Percentiles rank a stretch among this genome's conserved stretches.
These are phyloP conservation scores for Rhinogobius similis DNA, from an alignment of 2,113 vertebrate species.

Conservation along the genomic window DNA sequence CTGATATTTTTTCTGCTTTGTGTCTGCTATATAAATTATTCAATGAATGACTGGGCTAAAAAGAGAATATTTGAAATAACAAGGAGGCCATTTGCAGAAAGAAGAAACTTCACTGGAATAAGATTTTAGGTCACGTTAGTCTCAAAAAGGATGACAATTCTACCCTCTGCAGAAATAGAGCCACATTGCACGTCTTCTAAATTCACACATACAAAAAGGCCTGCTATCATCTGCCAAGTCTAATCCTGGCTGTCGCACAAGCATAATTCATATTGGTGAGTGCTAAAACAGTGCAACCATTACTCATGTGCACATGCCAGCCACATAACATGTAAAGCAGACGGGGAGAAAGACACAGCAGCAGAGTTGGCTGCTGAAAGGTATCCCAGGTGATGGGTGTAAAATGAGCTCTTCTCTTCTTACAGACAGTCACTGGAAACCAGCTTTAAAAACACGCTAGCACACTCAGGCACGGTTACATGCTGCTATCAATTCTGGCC, in stretches of 20 bases:
- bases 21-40: conserved; percentile 66
- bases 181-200: not conserved
- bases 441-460: conserved; percentile 33
- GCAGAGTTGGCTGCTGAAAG: conserved; percentile 47
- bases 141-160: conserved; percentile 35
- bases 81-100: conserved; percentile 17
- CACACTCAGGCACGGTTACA: conserved; percentile 32
- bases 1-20: conserved; percentile 67
- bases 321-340: conserved; percentile 49
- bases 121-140: conserved; percentile 24
- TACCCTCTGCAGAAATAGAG: conserved; percentile 34
- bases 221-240: conserved; percentile 59
- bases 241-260: conserved; percentile 51
- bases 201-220: conserved; percentile 17
- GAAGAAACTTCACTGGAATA: not conserved
- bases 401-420: conserved; percentile 54
- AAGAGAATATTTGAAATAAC: conserved; percentile 42
- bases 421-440: conserved; percentile 69
- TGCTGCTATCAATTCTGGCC: conserved; percentile 54
- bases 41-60: conserved; percentile 64
- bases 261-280: conserved; percentile 67
- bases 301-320: conserved; percentile 54
- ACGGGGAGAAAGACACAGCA: conserved; percentile 9
- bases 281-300: conserved; percentile 45
- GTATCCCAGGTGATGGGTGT: conserved; percentile 72